Conservation (phyloP, 2,888 invertebrate species). For the Agapetus fuscipes region DNA sequence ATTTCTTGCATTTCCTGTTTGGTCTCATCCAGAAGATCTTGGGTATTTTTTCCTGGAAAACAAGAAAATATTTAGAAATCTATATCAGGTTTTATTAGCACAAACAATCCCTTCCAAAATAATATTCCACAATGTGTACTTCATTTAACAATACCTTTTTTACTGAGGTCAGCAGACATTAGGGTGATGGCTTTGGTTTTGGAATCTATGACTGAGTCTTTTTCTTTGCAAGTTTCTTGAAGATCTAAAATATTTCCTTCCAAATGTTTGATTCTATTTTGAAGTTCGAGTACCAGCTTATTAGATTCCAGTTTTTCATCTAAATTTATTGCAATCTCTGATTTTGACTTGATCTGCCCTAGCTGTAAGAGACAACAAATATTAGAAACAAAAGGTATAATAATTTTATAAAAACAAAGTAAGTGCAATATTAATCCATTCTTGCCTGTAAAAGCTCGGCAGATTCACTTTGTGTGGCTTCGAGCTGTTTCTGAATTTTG, state of each 20-base stretch:
- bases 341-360: slow-evolving; percentile 13
- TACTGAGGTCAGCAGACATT: slow-evolving; percentile 63
- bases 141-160: too few relatives aligned
- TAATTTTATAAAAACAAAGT: too few relatives aligned
- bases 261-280: slow-evolving; percentile 59
- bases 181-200: slow-evolving; percentile 69
- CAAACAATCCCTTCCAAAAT: too few relatives aligned
- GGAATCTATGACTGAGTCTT: slow-evolving; percentile 74
- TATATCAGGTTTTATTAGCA: too few relatives aligned
- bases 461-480: slow-evolving; percentile 17
- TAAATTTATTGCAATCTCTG: background rate
- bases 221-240: slow-evolving; percentile 73
- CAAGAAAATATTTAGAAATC: too few relatives aligned
- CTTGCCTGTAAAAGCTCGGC: slow-evolving; percentile 16
- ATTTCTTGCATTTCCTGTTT: slow-evolving; percentile 71
- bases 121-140: too few relatives aligned
- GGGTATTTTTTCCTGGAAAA: slow-evolving; percentile 51
- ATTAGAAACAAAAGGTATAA: too few relatives aligned
- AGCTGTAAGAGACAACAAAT: slow-evolving; percentile 9
- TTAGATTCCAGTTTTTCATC: slow-evolving; percentile 26
- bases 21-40: slow-evolving; percentile 67
- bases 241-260: slow-evolving; percentile 71
- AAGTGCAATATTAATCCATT: too few relatives aligned
- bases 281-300: slow-evolving; percentile 53
- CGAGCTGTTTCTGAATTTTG: slow-evolving; percentile 20